Evolutionary conservation across 2,888 invertebrate species (phyloP), one percentile per base, ranked within the genome.

Genomic region (Eulithis prunata): DNA sequence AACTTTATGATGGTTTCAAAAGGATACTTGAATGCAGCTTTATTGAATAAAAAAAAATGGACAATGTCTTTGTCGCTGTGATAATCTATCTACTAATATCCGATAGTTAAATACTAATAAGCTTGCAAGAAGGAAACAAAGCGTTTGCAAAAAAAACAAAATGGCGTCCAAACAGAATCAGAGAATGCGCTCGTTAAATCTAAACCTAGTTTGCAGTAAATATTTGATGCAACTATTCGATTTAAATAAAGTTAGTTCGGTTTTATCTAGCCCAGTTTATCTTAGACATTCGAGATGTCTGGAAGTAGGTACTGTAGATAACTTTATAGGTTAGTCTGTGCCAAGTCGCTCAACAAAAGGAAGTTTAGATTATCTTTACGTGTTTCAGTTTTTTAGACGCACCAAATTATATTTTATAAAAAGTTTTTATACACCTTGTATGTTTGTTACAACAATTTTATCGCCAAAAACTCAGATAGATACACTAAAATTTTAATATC

Each of bases 311-410:
- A 14, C 38, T 36, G 8, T 54, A 38, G 4, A 38, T 13, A 53
- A 54, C 41, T 54, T 41, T 41, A 13, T 54, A 41, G 54, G 54
- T 54, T 36, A 54, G 53, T 13, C 14, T 21, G 49, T 49, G 38
- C 13, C 54, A 41, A 54, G 54, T 38, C 38, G 54, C 14, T 14
- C 54, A 14, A 8, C 38, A 13, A 41, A 14, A 36, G 36, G 13
- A 53, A 54, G 54, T 54, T 54, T 41, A 13, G 13, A 38, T 41
- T 41, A 21, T 13, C 47, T 10, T 21, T 3, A n/a, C 2, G 21
- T 21, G 14, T 10, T 47, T 8, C 0, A 21, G 14, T 14, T 47
- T 3, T 3, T 14, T 2, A 1, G 14, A 3, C 14, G 46, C n/a
- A 46, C 5, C 11, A 41, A 41, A 41, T 6, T 41, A 41, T 3